Percentiles rank a stretch among this genome's conserved stretches.
Conservation (phyloP, 2,797 vertebrate genomes). For the Tapirus indicus region DNA sequence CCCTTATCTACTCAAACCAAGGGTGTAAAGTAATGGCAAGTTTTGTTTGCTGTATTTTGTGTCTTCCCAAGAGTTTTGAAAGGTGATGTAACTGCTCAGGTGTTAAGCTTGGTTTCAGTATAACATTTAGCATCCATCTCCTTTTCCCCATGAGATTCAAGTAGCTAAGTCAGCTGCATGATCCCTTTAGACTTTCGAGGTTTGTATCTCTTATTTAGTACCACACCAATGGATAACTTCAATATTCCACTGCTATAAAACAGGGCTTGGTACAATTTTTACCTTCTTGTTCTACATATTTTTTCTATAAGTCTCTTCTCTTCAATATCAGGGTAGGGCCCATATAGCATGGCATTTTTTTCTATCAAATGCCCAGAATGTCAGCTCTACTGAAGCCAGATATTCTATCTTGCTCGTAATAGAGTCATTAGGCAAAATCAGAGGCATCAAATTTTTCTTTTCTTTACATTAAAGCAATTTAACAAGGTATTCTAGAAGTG, state of each 20-base stretch:
- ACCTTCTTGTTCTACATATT: not conserved
- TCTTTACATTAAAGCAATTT: not conserved
- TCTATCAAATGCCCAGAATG: not conserved
- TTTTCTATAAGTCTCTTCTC: not conserved
- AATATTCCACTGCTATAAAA: not conserved
- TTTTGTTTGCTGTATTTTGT: not conserved
- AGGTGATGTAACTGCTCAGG: not conserved
- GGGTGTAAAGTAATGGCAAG: not conserved
- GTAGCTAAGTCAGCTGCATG: not conserved
- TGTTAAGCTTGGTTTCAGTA: not conserved
- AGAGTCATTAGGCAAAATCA: not conserved
- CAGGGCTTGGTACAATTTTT: not conserved
- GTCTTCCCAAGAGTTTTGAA: not conserved
- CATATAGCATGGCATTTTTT: not conserved
- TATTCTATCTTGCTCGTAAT: not conserved
- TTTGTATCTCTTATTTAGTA: not conserved
- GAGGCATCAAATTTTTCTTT: not conserved
- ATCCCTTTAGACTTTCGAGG: not conserved
- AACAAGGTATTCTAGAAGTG: not conserved
- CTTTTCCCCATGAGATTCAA: not conserved
- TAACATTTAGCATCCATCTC: not conserved
- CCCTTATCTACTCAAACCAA: not conserved
- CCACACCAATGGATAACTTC: not conserved
- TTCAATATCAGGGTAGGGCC: not conserved
- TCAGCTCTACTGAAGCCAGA: not conserved